Base-by-base conservation (phyloP, 2,888 invertebrate genomes). In the Macaria notata region DNA sequence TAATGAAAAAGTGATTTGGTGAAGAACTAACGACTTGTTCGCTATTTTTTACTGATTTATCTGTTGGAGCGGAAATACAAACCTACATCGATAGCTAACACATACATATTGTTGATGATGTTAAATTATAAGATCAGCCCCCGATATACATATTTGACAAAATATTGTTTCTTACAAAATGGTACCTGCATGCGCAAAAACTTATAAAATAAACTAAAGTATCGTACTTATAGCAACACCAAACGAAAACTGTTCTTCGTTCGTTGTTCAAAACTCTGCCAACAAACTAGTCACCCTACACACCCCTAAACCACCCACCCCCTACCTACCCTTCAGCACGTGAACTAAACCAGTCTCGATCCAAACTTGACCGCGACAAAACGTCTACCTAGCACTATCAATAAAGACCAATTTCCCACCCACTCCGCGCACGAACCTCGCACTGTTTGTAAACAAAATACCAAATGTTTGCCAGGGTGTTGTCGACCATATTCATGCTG, bases 401-500 rank as follows among this genome's bases (percentile, higher is more conserved):
- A 31, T 41, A 51, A 46, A 45, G 48, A 9, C 39, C 5, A 52
- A 31, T 44, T 36, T 55, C 31, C 50, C 54, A 7, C 39, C 4
- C 5, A 48, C 30, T 7, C 19, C 31, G 8, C 36, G 3, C 4
- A 19, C 19, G 8, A 3, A 46, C 38, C 7, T 4, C 31, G 5
- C 33, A 52, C 59, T 31, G 33, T 58, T 59, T 52, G 4, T 46
- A 50, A 62, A 49, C 43, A 56, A 42, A 48, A 33, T 31, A 52
- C 46, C 68, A 70, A 70, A 81, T 84, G 78, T 68, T 88, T 45
- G 73, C 79, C 3, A 73, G 79, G 41, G 63, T 88, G 5, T 59
- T 88, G 50, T 81, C 89, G 0, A 81, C 85, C 0, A 56, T 87
- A 30, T 85, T 91, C 61, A 78, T 90, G 75, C 66, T 88, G 8